Conservation (phyloP, 2,113 vertebrate genomes). For the Taurulus bubalis region DNA sequence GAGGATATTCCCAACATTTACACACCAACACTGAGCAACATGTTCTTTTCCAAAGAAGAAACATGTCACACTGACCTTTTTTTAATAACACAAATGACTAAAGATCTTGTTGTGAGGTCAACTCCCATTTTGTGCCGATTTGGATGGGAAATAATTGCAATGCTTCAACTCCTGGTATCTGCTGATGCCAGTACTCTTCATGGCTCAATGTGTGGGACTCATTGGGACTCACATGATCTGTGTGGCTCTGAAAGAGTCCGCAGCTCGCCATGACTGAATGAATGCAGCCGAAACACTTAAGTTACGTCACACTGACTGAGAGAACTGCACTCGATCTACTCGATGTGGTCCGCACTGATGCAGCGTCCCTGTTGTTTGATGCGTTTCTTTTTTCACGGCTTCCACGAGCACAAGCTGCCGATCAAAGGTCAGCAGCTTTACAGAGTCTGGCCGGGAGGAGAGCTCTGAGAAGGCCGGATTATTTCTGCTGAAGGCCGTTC, state of each 20-base stretch:
- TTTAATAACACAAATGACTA: no score
- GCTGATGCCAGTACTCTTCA: neutral
- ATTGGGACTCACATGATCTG: neutral
- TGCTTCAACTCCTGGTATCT: neutral
- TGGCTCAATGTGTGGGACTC: neutral
- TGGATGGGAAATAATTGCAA: neutral
- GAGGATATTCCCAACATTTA: neutral
- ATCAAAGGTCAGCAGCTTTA: constrained; percentile 11
- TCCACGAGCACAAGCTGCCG: neutral
- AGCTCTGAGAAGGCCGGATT: neutral
- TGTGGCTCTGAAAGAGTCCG: neutral
- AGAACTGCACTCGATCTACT: neutral
- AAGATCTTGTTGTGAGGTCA: neutral
- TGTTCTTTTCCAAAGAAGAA: no score
- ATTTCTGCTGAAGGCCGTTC: neutral
- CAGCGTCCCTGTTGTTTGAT: neutral
- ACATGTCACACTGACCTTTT: no score
- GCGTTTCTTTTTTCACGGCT: neutral
- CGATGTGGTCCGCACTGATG: neutral
- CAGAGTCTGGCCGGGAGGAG: neutral
- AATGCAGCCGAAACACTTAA: neutral
- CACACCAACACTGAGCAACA: neutral
- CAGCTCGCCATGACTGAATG: neutral
- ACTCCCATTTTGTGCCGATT: neutral
- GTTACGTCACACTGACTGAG: neutral